Evolutionary conservation across 2,113 vertebrate genomes (phyloP), one percentile per base, ranked within the genome.

Genomic region (Engystomops pustulosus): DNA sequence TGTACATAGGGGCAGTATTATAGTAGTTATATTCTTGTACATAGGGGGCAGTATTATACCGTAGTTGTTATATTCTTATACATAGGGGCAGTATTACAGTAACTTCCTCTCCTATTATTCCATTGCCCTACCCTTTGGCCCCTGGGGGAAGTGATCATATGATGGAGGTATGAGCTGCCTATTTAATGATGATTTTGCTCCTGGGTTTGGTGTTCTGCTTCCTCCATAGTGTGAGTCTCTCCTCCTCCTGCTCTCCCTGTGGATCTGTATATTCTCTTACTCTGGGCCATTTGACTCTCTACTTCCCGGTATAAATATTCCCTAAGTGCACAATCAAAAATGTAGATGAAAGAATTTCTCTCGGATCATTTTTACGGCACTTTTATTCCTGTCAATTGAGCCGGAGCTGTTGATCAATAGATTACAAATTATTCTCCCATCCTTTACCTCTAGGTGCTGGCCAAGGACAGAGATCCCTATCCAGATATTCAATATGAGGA

Each of bases 271-370:
- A 6, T 47, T 27, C 38, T 47, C 41, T 8, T 3, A 25, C 6
- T 8, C 9, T 27, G 9, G 1, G 8, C 7, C 45, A 27, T 51
- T 20, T 75, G 17, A 44, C 41, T 30, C 23, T 8, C 15, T 18
- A 7, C 15, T 51, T 49, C 1, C 71, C 1, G 0, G 71, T 8
- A 49, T 32, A 20, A 51, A 75, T 27, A 45, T 72, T 72, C 41
- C 70, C 70, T 32, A 32, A 32, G 60, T 20, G 71, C 44, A 32
- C 71, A 75, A 49, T 49, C 71, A 75, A 27, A 75, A 75, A 51
- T 75, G 14, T 49, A 49, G 71, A 32, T 75, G 23, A 75, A 75
- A 75, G 8, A 55, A 11, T 76, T 53, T 76, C 25, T 53, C 14
- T 27, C 8, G 10, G 9, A 53, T 76, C 72, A 55, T 53, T 77